Evolutionary conservation across 2,797 vertebrate genomes (phyloP).

Genomic region (Craterocephalus amniculus): DNA sequence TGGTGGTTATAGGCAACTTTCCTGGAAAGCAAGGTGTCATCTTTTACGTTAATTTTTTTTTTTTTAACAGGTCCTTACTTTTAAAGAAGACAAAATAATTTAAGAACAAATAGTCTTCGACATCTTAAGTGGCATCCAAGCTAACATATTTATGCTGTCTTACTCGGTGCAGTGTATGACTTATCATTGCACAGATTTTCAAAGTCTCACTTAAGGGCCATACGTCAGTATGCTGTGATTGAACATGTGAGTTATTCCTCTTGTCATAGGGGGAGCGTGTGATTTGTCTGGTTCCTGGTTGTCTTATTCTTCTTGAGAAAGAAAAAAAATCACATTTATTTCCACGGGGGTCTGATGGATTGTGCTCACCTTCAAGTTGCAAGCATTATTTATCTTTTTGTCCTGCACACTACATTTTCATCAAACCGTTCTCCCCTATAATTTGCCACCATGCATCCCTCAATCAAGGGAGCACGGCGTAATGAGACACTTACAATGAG

Average conservation of each 20-base stretch:
- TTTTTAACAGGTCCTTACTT: neutral
- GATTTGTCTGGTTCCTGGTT: constrained; percentile 57
- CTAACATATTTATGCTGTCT: constrained; percentile 55
- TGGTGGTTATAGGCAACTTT: constrained; percentile 40
- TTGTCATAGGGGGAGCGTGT: constrained; percentile 48
- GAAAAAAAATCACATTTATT: constrained; percentile 54
- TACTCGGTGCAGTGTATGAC: constrained; percentile 42
- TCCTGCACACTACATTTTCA: constrained; percentile 64
- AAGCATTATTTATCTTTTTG: constrained; percentile 73
- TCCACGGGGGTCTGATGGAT: constrained; percentile 67
- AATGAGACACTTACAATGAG: constrained; percentile 76
- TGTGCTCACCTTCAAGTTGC: constrained; percentile 73
- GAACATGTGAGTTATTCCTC: constrained; percentile 62
- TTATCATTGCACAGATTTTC: constrained; percentile 57
- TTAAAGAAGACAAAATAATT: constrained; percentile 33
- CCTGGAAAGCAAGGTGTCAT: constrained; percentile 19
- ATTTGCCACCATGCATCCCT: constrained; percentile 65
- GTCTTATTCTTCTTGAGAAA: constrained; percentile 41
- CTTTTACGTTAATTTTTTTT: constrained; percentile 39
- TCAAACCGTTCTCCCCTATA: constrained; percentile 61
- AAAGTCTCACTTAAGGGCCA: constrained; percentile 55
- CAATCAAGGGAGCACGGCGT: constrained; percentile 60
- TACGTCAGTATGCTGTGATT: constrained; percentile 61
- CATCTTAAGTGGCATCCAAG: constrained; percentile 49
- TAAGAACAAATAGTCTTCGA: constrained; percentile 35